Evolutionary conservation across 2,797 vertebrate genomes (phyloP).

Genomic region (Fringilla coelebs): DNA sequence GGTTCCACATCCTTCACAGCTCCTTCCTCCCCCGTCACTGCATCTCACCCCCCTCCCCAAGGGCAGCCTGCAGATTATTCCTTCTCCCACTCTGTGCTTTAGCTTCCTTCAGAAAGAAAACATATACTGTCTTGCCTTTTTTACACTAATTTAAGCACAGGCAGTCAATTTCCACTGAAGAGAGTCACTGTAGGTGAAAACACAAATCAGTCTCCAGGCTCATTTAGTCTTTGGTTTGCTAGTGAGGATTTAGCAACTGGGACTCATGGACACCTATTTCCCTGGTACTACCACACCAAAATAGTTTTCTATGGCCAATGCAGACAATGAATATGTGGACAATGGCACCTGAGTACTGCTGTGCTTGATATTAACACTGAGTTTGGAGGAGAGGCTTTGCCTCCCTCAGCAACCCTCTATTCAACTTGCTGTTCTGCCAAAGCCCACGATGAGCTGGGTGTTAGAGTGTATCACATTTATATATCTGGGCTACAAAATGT

Average conservation of each 20-base stretch:
- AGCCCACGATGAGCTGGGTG: rapidly evolving
- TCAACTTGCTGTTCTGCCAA: not conserved
- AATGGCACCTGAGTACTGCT: not conserved
- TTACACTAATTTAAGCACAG: not conserved
- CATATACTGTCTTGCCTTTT: not conserved
- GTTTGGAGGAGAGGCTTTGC: not conserved
- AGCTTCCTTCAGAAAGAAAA: not conserved
- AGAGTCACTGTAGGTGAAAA: not conserved
- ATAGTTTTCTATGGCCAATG: not conserved
- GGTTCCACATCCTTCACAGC: not conserved
- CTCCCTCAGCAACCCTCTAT: not conserved
- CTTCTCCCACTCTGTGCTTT: not conserved
- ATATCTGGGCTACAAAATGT: not conserved
- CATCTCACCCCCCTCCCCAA: not conserved
- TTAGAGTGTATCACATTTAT: not conserved
- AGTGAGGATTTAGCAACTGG: not conserved
- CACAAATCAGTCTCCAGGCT: not conserved
- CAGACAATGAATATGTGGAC: rapidly evolving
- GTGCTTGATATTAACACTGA: not conserved
- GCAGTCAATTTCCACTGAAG: not conserved
- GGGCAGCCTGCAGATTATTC: not conserved
- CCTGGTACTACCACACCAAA: not conserved
- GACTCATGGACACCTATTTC: not conserved
- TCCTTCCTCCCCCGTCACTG: not conserved
- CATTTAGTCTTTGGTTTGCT: not conserved